Evolutionary conservation across 2,113 vertebrate species (phyloP).

Genomic region (Eonycteris spelaea): DNA sequence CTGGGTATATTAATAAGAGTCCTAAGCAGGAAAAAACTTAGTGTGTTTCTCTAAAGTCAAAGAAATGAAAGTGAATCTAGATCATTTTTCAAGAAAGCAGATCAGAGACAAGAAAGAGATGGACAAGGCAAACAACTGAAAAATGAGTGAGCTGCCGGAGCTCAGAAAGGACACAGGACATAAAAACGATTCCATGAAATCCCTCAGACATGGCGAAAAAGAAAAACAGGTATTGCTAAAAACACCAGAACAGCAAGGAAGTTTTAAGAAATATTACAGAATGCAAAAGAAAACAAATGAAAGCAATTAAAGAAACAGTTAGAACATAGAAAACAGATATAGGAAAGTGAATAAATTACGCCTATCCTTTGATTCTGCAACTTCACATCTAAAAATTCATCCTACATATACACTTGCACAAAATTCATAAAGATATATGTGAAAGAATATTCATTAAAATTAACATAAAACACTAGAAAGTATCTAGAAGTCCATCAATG

Average conservation of each 20-base stretch:
- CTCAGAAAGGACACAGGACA: not conserved
- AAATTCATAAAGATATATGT: constrained; percentile 11
- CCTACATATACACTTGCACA: not conserved
- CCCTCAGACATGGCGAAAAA: not conserved
- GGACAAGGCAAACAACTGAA: not conserved
- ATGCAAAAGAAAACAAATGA: not conserved
- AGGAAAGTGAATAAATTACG: not conserved
- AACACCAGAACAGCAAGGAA: not conserved
- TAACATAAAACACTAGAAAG: constrained; percentile 2
- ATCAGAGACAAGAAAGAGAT: not conserved
- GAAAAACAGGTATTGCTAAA: not conserved
- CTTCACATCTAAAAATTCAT: constrained; percentile 17
- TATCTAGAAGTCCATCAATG: not conserved
- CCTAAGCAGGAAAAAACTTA: not conserved
- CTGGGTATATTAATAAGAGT: not conserved
- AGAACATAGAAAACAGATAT: not conserved
- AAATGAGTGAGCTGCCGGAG: not conserved
- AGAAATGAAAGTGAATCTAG: constrained; percentile 7
- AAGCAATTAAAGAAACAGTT: not conserved
- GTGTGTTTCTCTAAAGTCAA: not conserved
- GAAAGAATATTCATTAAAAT: not conserved
- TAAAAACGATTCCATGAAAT: not conserved
- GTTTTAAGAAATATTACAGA: not conserved
- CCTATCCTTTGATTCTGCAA: not conserved
- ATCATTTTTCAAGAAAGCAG: not conserved